A percentile compares a stretch with the other conserved stretches of the same genome.
phyloP scores from a whole-genome alignment of 2,113 vertebrate species.

The Ceratotherium simum region DNA sequence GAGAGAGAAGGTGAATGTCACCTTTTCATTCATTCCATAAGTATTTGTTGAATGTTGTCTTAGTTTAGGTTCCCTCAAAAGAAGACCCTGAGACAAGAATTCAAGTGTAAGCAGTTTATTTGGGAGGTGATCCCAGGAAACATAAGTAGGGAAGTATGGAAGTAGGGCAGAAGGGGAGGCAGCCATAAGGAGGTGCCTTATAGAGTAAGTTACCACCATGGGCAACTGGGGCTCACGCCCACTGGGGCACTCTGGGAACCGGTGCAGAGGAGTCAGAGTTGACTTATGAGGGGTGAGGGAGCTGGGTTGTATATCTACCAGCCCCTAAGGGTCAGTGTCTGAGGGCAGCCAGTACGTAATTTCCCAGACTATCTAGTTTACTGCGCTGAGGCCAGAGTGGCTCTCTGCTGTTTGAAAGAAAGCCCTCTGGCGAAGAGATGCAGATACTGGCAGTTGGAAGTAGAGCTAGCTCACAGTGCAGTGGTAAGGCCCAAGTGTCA shows the following conservation, averaged over 20 bases:
- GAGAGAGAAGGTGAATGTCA: background rate
- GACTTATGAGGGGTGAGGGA: background rate
- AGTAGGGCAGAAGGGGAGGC: background rate
- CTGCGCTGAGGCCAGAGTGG: background rate
- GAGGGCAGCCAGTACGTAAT: background rate
- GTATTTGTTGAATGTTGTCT: background rate
- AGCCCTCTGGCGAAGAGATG: background rate
- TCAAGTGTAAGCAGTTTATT: background rate
- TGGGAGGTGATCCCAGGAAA: background rate
- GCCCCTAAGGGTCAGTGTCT: background rate
- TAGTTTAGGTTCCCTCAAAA: background rate
- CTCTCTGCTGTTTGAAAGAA: conserved; percentile 12
- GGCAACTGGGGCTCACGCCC: background rate
- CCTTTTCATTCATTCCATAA: background rate
- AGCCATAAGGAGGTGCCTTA: background rate
- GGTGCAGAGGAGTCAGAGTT: background rate
- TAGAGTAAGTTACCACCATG: background rate
- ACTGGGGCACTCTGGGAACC: background rate
- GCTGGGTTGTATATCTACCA: background rate
- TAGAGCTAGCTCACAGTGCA: background rate
- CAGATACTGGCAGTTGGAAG: background rate
- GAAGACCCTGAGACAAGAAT: background rate
- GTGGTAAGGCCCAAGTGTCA: background rate
- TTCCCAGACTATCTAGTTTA: background rate
- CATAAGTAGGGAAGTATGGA: background rate